phyloP scores from a whole-genome alignment of 2,797 vertebrate species.

The Liparis tanakae region DNA sequence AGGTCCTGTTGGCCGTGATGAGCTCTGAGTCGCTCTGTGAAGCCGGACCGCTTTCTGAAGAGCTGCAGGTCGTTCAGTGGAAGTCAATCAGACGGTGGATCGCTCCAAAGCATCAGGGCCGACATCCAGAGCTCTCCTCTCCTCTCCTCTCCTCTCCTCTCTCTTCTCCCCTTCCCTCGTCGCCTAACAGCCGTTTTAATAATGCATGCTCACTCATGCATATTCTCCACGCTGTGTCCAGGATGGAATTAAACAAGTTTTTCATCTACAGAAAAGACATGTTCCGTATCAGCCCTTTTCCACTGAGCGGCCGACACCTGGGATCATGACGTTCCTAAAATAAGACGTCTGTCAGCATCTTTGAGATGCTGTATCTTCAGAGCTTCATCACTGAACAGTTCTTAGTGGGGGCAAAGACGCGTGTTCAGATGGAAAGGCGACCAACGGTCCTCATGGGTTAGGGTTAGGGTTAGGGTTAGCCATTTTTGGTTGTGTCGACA shows the following conservation, averaged over 20 bases:
- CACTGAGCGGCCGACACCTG: conserved; percentile 37
- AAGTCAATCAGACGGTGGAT: too few species aligned
- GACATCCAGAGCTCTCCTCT: too few species aligned
- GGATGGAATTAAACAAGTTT: conserved; percentile 81
- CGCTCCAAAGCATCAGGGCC: too few species aligned
- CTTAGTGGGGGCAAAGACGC: conserved; percentile 22
- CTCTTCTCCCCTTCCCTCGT: conserved; percentile 66
- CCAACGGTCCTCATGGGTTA: background rate
- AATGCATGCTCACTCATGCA: conserved; percentile 81
- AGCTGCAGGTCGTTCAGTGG: too few species aligned
- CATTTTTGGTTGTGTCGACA: too few species aligned
- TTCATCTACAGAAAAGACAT: conserved; percentile 78
- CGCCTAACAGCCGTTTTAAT: conserved; percentile 75
- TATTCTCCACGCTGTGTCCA: conserved; percentile 74
- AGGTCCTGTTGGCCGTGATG: too few species aligned
- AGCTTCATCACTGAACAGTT: conserved; percentile 52
- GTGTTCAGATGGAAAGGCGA: conserved; percentile 16
- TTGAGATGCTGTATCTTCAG: conserved; percentile 61
- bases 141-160: too few species aligned
- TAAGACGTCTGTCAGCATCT: conserved; percentile 60
- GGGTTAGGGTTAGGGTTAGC: too few species aligned
- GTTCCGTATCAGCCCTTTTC: conserved; percentile 64
- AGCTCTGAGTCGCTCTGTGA: too few species aligned
- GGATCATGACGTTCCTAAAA: conserved; percentile 64
- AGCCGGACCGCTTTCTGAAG: too few species aligned